phyloP scores from a whole-genome alignment of 2,888 invertebrate species.

The Erynnis tages region DNA sequence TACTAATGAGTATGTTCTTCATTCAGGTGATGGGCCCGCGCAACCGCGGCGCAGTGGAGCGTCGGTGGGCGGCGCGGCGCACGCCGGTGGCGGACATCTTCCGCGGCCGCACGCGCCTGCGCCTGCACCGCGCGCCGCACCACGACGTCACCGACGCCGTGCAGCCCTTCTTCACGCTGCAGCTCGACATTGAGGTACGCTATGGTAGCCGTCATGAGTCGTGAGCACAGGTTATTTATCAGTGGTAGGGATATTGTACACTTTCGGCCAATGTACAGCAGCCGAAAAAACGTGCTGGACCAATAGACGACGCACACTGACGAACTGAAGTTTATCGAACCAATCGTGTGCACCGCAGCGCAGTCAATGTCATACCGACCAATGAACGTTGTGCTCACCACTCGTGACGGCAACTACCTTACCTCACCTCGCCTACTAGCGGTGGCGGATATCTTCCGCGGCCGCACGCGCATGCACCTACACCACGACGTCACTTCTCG shows the following conservation, averaged over 20 bases:
- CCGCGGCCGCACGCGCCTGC: constrained; percentile 93
- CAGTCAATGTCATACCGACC: no score
- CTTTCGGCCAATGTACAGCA: no score
- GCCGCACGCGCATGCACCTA: constrained; percentile 92
- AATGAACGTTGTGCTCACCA: no score
- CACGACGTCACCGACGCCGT: constrained; percentile 92
- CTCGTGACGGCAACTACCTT: no score
- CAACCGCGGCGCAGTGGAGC: constrained; percentile 93
- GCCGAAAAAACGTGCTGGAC: no score
- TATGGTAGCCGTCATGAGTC: no score
- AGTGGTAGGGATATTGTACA: no score
- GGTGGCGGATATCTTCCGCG: constrained; percentile 95
- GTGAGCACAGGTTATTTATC: no score
- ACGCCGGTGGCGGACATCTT: constrained; percentile 97
- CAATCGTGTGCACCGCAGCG: no score
- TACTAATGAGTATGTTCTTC: constrained; percentile 6
- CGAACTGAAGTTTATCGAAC: no score
- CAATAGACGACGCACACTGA: no score
- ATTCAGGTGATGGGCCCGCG: constrained; percentile 90
- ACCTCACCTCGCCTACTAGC: no score
- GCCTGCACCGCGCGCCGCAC: constrained; percentile 85
- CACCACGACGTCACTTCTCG: constrained; percentile 90
- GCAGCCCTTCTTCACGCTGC: constrained; percentile 97
- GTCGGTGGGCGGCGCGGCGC: constrained; percentile 85
- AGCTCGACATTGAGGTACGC: constrained; percentile 95